Evolutionary conservation across 2,888 invertebrate species (phyloP).

Genomic region (Clusia tigrina): DNA sequence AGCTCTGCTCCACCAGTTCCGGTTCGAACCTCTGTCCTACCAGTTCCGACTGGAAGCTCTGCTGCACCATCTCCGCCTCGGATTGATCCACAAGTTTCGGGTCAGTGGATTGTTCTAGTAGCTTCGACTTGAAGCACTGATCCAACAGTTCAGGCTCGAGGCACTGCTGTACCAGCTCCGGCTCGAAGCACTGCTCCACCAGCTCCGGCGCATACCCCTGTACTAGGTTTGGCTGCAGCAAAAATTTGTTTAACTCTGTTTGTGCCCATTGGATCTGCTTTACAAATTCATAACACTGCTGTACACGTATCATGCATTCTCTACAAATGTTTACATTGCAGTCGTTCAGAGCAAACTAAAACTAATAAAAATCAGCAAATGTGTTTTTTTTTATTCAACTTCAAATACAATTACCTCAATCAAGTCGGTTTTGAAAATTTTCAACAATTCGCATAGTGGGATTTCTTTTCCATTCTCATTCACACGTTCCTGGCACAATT

Average conservation of each 20-base stretch:
- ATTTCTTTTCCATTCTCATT: slow-evolving; percentile 4
- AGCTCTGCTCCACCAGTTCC: no score
- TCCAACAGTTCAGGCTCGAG: no score
- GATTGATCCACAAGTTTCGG: no score
- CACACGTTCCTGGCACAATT: slow-evolving; percentile 20
- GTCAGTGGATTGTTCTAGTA: no score
- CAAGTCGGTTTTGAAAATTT: slow-evolving; percentile 27
- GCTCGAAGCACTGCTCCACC: no score
- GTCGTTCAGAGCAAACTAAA: not conserved
- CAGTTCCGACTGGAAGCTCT: no score
- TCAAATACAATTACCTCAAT: slow-evolving; percentile 20
- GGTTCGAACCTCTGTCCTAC: no score
- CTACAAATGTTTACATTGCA: slow-evolving; percentile 23
- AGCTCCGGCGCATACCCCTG: no score
- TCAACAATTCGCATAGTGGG: slow-evolving; percentile 17
- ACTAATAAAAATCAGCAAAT: not conserved
- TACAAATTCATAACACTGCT: slow-evolving; percentile 29
- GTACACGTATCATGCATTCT: slow-evolving; percentile 23
- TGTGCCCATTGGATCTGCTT: slow-evolving; percentile 25
- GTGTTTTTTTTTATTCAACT: not conserved
- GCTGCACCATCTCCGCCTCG: no score
- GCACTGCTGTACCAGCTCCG: no score
- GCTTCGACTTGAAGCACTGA: no score
- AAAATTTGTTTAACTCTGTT: not conserved
- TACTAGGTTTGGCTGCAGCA: not conserved